These are phyloP conservation scores for Trichonephila clavata DNA, from an alignment of 1,140 invertebrate genomes.

Conservation along the genomic window DNA sequence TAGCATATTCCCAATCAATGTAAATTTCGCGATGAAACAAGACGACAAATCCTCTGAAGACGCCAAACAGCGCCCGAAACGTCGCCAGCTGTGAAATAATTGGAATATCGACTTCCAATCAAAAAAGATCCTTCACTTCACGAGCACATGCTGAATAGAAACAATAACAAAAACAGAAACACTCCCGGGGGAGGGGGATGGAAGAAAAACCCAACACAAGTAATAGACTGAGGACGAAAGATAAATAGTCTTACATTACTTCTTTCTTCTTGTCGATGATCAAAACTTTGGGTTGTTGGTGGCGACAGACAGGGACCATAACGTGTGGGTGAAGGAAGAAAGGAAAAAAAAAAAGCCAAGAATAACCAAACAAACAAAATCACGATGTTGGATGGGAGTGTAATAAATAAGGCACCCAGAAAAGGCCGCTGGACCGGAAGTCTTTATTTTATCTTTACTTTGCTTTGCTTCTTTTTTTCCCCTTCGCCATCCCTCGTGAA, in stretches of 20 bases:
- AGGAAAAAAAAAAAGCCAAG: conserved; percentile 7
- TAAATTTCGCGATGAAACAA: too few species aligned
- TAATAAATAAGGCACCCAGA: conserved; percentile 48
- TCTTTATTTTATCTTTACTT: background rate
- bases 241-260: conserved; percentile 1
- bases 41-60: background rate
- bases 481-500: background rate
- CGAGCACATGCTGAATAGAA: background rate
- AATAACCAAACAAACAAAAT: background rate
- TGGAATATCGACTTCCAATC: conserved; percentile 65
- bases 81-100: conserved; percentile 51
- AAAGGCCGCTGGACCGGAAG: conserved; percentile 50
- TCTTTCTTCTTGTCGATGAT: background rate
- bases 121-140: conserved; percentile 7
- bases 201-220: background rate
- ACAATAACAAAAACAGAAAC: conserved; percentile 13
- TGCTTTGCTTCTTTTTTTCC: background rate
- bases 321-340: conserved; percentile 31
- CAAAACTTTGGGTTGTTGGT: conserved; percentile 14
- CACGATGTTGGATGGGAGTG: conserved; percentile 23
- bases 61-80: conserved; percentile 1
- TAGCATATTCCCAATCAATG: too few species aligned
- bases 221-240: background rate
- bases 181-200: background rate
- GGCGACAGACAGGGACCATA: conserved; percentile 27